Percentiles rank a stretch among this genome's conserved stretches.
These are phyloP conservation scores for Lepisosteus oculatus DNA, from an alignment of 2,113 vertebrate species.

Conservation along the genomic window DNA sequence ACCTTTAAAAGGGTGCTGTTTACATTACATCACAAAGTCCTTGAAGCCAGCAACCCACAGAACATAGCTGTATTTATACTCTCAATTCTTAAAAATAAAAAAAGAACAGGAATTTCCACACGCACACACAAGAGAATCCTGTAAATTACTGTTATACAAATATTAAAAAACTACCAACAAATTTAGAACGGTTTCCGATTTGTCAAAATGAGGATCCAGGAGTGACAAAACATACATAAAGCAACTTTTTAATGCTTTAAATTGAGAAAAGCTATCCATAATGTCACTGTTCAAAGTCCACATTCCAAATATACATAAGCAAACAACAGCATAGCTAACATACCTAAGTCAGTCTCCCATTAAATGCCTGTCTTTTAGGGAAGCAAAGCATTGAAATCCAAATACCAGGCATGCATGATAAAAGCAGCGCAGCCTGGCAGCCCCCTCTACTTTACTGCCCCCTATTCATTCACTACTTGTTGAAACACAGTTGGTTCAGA, in stretches of 20 bases:
- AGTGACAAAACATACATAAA: too few species aligned
- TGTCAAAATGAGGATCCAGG: too few species aligned
- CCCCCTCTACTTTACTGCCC: constrained; percentile 9
- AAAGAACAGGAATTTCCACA: constrained; percentile 16
- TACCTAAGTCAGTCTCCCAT: constrained; percentile 29
- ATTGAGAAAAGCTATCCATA: too few species aligned
- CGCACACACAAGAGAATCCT: constrained; percentile 14
- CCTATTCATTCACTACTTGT: constrained; percentile 22
- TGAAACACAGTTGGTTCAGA: constrained; percentile 32
- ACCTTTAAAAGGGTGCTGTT: not conserved
- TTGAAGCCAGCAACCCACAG: not conserved
- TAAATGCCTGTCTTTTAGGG: constrained; percentile 44
- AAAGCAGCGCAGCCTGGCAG: constrained; percentile 37
- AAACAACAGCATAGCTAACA: constrained; percentile 35
- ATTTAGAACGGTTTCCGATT: too few species aligned
- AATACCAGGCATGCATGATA: constrained; percentile 52
- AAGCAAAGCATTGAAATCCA: constrained; percentile 42
- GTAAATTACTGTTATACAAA: too few species aligned
- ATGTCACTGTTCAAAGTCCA: not conserved
- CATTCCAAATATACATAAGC: constrained; percentile 26
- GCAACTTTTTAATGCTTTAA: too few species aligned
- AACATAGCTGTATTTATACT: too few species aligned
- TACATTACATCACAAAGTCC: not conserved
- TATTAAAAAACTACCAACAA: too few species aligned
- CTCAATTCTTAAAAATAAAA: not conserved